A percentile compares a stretch with the other conserved stretches of the same genome.
These are phyloP conservation scores for Thera britannica DNA, from an alignment of 2,888 invertebrate genomes.

Conservation along the genomic window DNA sequence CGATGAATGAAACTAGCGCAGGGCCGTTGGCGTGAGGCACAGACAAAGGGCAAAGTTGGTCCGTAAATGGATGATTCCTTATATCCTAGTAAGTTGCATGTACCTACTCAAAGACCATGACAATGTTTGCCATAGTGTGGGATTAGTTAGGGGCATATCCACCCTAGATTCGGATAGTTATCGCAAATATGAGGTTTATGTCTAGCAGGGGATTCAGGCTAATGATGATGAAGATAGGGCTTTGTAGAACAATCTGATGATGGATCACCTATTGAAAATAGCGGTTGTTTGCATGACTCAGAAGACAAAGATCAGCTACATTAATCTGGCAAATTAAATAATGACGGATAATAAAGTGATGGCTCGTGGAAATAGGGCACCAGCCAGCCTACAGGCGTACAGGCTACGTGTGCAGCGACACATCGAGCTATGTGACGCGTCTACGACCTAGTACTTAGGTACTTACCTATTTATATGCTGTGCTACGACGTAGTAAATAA, in stretches of 20 bases:
- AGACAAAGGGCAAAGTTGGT: no score
- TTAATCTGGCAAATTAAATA: slow-evolving; percentile 49
- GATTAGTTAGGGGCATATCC: no score
- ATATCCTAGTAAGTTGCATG: no score
- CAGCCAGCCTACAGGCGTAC: slow-evolving; percentile 28
- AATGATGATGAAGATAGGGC: no score
- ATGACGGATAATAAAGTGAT: slow-evolving; percentile 49
- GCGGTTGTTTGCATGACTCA: slow-evolving; percentile 34
- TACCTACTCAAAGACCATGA: no score
- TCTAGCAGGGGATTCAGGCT: no score
- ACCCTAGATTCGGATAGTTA: no score
- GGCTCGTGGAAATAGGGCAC: slow-evolving; percentile 48
- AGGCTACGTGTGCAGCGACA: slow-evolving; percentile 25
- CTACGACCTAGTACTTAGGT: slow-evolving; percentile 5
- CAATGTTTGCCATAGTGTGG: no score
- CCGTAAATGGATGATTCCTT: no score
- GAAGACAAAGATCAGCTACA: slow-evolving; percentile 40
- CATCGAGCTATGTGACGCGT: neutral
- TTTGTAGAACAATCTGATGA: slow-evolving; percentile 5
- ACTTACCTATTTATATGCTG: no score
- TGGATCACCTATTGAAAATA: slow-evolving; percentile 8
- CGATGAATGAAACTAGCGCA: neutral
- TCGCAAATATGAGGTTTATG: no score
- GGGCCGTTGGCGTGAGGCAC: neutral
- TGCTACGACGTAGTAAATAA: neutral